phyloP scores from a whole-genome alignment of 2,888 invertebrate genomes.

The Nipponacmea schrenckii region DNA sequence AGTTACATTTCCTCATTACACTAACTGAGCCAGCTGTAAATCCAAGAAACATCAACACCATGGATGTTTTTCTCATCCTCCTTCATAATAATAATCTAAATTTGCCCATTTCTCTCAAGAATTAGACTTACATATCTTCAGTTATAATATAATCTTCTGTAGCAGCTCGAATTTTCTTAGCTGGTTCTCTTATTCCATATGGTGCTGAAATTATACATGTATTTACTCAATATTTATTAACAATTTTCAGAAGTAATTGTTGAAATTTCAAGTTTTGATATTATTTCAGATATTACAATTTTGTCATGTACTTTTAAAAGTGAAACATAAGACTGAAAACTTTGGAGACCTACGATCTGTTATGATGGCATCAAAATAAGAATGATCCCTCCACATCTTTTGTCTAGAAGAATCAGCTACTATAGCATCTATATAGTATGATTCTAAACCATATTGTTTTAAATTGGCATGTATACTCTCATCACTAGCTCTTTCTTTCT shows the following conservation, averaged over 20 bases:
- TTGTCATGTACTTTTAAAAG: neutral
- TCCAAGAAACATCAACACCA: too few relatives aligned
- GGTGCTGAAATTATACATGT: conserved; percentile 78
- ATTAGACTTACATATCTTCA: conserved; percentile 29
- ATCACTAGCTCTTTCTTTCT: conserved; percentile 73
- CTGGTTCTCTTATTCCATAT: conserved; percentile 95
- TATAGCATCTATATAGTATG: conserved; percentile 85
- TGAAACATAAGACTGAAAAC: neutral
- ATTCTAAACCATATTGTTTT: conserved; percentile 83
- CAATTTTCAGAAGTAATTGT: too few relatives aligned
- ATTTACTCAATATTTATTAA: too few relatives aligned
- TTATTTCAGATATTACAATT: too few relatives aligned
- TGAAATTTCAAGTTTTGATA: too few relatives aligned
- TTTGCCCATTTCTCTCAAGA: too few relatives aligned
- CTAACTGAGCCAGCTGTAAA: too few relatives aligned
- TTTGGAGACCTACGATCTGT: conserved; percentile 78
- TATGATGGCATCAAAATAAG: conserved; percentile 89
- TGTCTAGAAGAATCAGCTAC: conserved; percentile 88
- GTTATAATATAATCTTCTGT: conserved; percentile 72
- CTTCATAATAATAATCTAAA: too few relatives aligned
- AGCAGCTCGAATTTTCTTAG: conserved; percentile 87
- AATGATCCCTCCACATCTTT: conserved; percentile 81
- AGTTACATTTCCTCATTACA: too few relatives aligned
- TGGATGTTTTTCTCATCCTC: too few relatives aligned
- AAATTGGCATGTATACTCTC: conserved; percentile 92